These are phyloP conservation scores for Thecocarcelia acutangulata DNA, from an alignment of 2,888 invertebrate species.

Conservation along the genomic window DNA sequence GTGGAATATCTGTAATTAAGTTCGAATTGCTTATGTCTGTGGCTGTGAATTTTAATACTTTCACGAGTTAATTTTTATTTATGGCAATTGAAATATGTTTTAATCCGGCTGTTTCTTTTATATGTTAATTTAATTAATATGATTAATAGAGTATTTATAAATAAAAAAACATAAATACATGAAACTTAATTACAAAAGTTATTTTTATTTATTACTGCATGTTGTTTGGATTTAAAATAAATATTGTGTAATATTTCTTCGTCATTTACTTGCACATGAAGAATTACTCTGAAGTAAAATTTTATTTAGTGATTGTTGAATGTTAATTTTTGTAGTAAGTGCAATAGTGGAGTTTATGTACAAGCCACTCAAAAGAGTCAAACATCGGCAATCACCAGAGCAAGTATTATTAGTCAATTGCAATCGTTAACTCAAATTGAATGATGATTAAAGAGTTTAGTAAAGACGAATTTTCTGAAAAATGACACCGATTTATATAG, in stretches of 20 bases:
- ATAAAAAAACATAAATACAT: neutral
- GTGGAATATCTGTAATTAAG: no score
- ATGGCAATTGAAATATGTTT: conserved; percentile 62
- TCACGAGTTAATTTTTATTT: conserved; percentile 62
- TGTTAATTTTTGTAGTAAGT: no score
- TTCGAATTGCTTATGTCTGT: neutral
- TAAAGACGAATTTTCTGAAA: no score
- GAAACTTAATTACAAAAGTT: conserved; percentile 17
- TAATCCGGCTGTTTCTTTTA: conserved; percentile 28
- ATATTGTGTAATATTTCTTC: neutral
- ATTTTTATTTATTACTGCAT: conserved; percentile 15
- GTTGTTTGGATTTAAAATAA: neutral
- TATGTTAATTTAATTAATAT: conserved; percentile 32
- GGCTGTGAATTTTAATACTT: conserved; percentile 55
- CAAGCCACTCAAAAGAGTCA: no score
- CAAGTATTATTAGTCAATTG: no score
- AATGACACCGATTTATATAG: no score
- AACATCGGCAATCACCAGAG: no score
- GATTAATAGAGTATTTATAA: conserved; percentile 1
- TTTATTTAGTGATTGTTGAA: no score
- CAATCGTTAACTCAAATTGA: no score
- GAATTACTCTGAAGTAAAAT: no score
- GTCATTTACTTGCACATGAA: neutral
- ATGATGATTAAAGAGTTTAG: no score
- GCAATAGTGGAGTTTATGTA: no score